phyloP scores from a whole-genome alignment of 2,888 invertebrate genomes.

The Phlogophora meticulosa region DNA sequence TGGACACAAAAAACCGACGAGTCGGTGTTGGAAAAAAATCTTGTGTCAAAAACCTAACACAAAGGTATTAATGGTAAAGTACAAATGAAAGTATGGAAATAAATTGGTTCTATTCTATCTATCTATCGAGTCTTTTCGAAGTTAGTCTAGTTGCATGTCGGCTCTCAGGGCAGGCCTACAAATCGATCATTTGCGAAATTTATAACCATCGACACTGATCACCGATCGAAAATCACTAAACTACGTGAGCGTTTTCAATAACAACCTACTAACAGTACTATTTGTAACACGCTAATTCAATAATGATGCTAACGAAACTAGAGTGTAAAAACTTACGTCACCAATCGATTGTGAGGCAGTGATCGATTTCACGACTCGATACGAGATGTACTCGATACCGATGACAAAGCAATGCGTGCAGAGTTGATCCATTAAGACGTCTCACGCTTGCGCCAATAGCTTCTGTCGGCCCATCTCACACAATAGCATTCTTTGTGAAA shows the following conservation, averaged over 20 bases:
- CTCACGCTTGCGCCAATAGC: conserved; percentile 71
- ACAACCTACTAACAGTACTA: conserved; percentile 70
- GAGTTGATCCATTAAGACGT: conserved; percentile 74
- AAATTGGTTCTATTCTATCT: background rate
- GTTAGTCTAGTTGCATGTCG: conserved; percentile 5
- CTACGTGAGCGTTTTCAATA: conserved; percentile 52
- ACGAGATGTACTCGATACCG: conserved; percentile 72
- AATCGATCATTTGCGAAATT: conserved; percentile 41
- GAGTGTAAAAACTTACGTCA: conserved; percentile 78
- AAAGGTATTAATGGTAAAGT: background rate
- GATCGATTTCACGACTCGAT: conserved; percentile 80
- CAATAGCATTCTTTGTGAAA: conserved; percentile 75
- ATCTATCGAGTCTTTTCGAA: conserved; percentile 1
- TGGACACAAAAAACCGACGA: conserved; percentile 8
- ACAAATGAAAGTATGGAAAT: conserved; percentile 4
- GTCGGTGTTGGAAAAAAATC: background rate
- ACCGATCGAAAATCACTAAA: conserved; percentile 38
- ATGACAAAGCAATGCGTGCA: conserved; percentile 69
- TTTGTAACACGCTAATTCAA: conserved; percentile 79
- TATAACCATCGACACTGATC: conserved; percentile 32
- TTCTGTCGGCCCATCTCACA: conserved; percentile 67
- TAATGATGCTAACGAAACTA: conserved; percentile 74
- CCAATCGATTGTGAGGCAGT: conserved; percentile 70
- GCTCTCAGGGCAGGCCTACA: conserved; percentile 18
- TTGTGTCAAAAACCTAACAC: background rate